Percentiles rank a stretch among this genome's conserved stretches.
These are phyloP conservation scores for Drosophila lini DNA, from an alignment of 1,140 invertebrate species.

Conservation along the genomic window DNA sequence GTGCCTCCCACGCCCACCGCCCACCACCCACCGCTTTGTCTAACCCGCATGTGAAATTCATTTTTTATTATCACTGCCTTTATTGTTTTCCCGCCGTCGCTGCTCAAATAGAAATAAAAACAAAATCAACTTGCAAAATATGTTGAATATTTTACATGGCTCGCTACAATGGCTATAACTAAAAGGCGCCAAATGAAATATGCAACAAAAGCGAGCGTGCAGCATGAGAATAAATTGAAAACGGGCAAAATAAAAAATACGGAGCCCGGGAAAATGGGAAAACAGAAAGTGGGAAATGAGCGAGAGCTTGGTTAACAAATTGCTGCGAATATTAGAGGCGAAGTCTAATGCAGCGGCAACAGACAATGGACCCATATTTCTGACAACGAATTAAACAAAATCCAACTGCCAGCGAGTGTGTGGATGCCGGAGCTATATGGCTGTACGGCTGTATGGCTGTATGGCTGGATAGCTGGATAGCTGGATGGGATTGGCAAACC, in stretches of 20 bases:
- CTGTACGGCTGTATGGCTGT: neutral
- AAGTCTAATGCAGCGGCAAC: constrained; percentile 70
- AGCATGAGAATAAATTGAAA: constrained; percentile 76
- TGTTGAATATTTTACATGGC: constrained; percentile 78
- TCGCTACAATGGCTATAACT: constrained; percentile 68
- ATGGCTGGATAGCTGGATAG: neutral
- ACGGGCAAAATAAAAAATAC: constrained; percentile 30
- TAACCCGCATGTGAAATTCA: constrained; percentile 69
- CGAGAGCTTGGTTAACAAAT: constrained; percentile 75
- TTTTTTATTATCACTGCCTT: constrained; percentile 78
- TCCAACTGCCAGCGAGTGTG: constrained; percentile 44
- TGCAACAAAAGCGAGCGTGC: constrained; percentile 76
- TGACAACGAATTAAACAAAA: constrained; percentile 78
- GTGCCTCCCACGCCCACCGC: neutral
- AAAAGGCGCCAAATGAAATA: constrained; percentile 80
- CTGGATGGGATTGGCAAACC: constrained; percentile 4
- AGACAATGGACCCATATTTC: constrained; percentile 68
- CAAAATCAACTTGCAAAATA: constrained; percentile 77
- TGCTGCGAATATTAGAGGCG: constrained; percentile 77
- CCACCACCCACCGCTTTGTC: constrained; percentile 8
- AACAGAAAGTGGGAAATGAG: constrained; percentile 7
- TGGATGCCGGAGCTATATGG: neutral
- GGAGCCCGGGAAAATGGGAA: constrained; percentile 8
- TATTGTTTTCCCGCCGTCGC: constrained; percentile 52
- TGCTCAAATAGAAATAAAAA: constrained; percentile 51